A percentile compares a stretch with the other conserved stretches of the same genome.
Evolutionary conservation across 2,797 vertebrate species (phyloP).

Genomic region (Pipistrellus kuhlii): DNA sequence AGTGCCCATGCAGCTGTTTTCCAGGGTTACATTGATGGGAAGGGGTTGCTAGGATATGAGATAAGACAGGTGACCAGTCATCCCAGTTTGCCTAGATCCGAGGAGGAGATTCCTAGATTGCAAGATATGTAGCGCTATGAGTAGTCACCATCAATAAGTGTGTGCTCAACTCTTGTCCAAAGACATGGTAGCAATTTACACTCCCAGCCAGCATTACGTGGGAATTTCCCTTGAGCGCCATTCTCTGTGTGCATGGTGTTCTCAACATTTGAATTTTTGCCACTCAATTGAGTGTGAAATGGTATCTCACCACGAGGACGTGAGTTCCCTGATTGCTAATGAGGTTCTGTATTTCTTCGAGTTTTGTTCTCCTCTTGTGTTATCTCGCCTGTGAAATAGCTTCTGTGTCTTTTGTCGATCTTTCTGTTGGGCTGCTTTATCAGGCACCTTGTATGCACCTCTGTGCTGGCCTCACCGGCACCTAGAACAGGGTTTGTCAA

Average conservation of each 20-base stretch:
- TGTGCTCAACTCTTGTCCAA: neutral
- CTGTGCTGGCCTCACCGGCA: neutral
- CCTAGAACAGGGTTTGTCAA: neutral
- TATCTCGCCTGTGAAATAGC: slow-evolving; percentile 55
- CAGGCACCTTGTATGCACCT: neutral
- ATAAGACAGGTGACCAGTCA: neutral
- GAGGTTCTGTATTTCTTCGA: slow-evolving; percentile 11
- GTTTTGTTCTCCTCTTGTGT: slow-evolving; percentile 46
- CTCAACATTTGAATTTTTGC: slow-evolving; percentile 49
- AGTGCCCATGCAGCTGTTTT: neutral
- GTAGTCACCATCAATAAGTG: neutral
- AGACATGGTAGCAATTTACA: neutral
- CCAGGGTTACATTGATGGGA: neutral
- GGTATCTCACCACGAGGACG: slow-evolving; percentile 16
- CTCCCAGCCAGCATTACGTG: neutral
- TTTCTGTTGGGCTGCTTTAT: neutral
- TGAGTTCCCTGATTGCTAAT: slow-evolving; percentile 61
- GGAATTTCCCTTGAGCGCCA: neutral
- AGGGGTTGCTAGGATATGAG: neutral
- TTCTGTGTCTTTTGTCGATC: neutral
- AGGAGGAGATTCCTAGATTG: neutral
- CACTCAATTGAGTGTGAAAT: slow-evolving; percentile 61
- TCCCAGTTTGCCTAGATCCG: neutral
- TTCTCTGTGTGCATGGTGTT: neutral
- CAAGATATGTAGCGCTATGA: neutral